Evolutionary conservation across 2,888 invertebrate genomes (phyloP).

Genomic region (Macrosoma leucophasiata): DNA sequence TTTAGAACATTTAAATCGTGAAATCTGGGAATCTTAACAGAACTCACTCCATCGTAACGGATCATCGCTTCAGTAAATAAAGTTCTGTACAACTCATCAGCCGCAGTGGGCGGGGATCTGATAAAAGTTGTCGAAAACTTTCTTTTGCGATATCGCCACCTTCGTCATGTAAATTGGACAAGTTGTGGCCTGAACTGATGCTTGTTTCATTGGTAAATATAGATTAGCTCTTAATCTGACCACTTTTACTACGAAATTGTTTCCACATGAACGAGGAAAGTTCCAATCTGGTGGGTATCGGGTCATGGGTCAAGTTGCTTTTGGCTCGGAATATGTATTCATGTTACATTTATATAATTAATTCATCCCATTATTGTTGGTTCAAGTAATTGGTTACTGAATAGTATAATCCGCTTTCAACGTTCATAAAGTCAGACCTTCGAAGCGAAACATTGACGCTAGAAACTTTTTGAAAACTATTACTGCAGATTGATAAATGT

Average conservation of each 20-base stretch:
- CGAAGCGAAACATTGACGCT: no score
- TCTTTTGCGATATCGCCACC: conserved; percentile 72
- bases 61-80: conserved; percentile 63
- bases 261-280: conserved; percentile 38
- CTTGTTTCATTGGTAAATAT: conserved; percentile 63
- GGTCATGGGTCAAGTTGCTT: conserved; percentile 5
- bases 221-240: conserved; percentile 60
- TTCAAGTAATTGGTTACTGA: no score
- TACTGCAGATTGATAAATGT: no score
- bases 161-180: conserved; percentile 73
- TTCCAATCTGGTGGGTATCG: conserved; percentile 18
- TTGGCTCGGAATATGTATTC: conserved; percentile 3
- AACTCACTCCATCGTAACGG: conserved; percentile 18
- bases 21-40: no score
- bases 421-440: no score
- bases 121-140: conserved; percentile 69
- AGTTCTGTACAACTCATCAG: conserved; percentile 70
- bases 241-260: conserved; percentile 50
- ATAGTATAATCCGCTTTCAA: no score
- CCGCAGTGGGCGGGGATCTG: conserved; percentile 63
- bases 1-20: no score
- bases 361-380: no score
- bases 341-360: no score
- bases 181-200: conserved; percentile 58
- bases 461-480: no score